These are phyloP conservation scores for Lutjanus campechanus DNA, from an alignment of 2,797 vertebrate species.

Conservation along the genomic window DNA sequence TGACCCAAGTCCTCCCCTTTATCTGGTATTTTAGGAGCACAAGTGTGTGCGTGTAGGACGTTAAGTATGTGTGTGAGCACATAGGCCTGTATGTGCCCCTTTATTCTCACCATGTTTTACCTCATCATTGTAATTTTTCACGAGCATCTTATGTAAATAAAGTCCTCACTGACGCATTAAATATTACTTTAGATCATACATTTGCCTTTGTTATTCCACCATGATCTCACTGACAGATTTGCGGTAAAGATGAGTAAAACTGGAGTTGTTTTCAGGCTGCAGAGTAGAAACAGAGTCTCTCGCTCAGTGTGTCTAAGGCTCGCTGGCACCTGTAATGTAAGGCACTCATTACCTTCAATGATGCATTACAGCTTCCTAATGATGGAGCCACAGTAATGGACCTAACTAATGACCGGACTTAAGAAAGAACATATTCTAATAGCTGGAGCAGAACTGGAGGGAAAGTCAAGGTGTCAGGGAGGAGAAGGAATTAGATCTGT, in stretches of 20 bases:
- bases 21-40: conserved; percentile 64
- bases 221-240: neutral
- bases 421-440: conserved; percentile 85
- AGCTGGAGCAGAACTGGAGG: conserved; percentile 81
- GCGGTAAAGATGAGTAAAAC: neutral
- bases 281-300: conserved; percentile 22
- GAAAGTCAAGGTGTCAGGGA: conserved; percentile 75
- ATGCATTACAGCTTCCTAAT: conserved; percentile 83
- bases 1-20: conserved; percentile 87
- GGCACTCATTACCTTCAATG: conserved; percentile 81
- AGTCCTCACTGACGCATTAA: conserved; percentile 14
- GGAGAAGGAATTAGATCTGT: conserved; percentile 51
- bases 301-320: conserved; percentile 52
- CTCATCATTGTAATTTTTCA: conserved; percentile 4
- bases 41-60: conserved; percentile 13
- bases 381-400: conserved; percentile 81
- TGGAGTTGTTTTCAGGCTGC: conserved; percentile 43
- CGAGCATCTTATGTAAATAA: conserved; percentile 6
- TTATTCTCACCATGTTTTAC: conserved; percentile 27
- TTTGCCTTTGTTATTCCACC: neutral
- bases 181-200: neutral
- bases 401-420: conserved; percentile 82
- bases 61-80: conserved; percentile 5
- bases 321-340: conserved; percentile 80
- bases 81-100: neutral